phyloP scores from a whole-genome alignment of 2,797 vertebrate genomes.

The Trachops cirrhosus region DNA sequence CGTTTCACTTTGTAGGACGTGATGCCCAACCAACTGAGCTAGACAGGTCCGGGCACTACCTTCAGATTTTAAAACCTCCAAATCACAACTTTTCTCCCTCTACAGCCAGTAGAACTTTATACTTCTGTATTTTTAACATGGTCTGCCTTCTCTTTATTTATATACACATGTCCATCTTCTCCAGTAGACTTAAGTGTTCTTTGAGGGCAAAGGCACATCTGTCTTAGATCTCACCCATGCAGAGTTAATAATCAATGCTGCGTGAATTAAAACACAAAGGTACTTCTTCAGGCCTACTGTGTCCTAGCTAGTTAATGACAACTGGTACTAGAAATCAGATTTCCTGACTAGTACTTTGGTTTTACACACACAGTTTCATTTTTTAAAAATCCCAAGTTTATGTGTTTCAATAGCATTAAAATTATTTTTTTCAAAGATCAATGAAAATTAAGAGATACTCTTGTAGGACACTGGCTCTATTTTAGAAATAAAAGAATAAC shows the following conservation, averaged over 20 bases:
- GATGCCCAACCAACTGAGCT: not conserved
- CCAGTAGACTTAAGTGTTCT: not conserved
- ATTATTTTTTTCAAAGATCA: not conserved
- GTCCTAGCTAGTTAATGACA: not conserved
- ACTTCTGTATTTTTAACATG: not conserved
- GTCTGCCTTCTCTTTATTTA: not conserved
- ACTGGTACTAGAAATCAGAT: not conserved
- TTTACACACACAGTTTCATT: not conserved
- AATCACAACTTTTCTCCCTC: not conserved
- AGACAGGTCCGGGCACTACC: not conserved
- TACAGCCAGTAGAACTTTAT: not conserved
- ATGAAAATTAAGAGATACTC: not conserved
- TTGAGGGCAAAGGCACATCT: not conserved
- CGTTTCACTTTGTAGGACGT: not conserved
- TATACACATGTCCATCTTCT: not conserved
- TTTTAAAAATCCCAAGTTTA: constrained; percentile 3
- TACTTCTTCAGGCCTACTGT: not conserved
- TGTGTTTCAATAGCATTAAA: not conserved
- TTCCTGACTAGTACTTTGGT: not conserved
- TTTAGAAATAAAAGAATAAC: constrained; percentile 26
- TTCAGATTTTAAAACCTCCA: not conserved
- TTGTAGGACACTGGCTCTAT: not conserved
- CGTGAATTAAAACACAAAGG: not conserved
- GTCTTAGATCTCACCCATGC: not conserved
- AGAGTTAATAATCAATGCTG: not conserved